Evolutionary conservation across 2,797 vertebrate genomes (phyloP).

Genomic region (Enteromius trimaculatus): DNA sequence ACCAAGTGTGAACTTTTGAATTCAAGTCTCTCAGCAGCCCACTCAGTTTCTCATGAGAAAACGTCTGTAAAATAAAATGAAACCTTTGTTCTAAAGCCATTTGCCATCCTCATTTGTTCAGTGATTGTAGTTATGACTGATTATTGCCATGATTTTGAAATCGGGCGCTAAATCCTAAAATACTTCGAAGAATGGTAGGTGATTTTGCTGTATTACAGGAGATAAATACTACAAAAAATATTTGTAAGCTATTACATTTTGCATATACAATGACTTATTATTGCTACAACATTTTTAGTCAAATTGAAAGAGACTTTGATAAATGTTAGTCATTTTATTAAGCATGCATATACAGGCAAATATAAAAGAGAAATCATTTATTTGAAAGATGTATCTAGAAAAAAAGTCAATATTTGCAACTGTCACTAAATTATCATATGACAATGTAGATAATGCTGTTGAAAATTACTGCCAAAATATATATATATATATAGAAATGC

Average conservation of each 20-base stretch:
- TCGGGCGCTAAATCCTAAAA: background rate
- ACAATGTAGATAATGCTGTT: background rate
- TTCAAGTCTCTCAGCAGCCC: constrained; percentile 55
- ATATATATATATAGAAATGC: background rate
- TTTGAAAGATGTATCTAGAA: background rate
- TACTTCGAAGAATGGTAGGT: background rate
- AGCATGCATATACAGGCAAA: background rate
- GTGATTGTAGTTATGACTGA: background rate
- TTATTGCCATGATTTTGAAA: background rate
- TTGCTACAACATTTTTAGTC: background rate
- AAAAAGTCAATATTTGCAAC: background rate
- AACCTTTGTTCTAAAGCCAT: background rate
- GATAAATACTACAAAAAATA: background rate
- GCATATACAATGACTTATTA: background rate
- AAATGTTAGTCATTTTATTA: background rate
- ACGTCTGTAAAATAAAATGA: background rate
- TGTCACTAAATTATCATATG: background rate
- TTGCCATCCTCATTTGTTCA: background rate
- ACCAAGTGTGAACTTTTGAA: constrained; percentile 74
- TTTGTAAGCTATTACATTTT: background rate
- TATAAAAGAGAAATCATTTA: background rate
- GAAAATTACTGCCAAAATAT: background rate
- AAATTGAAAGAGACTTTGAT: background rate
- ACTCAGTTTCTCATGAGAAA: constrained; percentile 59
- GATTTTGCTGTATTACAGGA: background rate